Percentiles rank a stretch among this genome's conserved stretches.
Conservation (phyloP, 2,888 invertebrate genomes). For the Lasioglossum villosulum region DNA sequence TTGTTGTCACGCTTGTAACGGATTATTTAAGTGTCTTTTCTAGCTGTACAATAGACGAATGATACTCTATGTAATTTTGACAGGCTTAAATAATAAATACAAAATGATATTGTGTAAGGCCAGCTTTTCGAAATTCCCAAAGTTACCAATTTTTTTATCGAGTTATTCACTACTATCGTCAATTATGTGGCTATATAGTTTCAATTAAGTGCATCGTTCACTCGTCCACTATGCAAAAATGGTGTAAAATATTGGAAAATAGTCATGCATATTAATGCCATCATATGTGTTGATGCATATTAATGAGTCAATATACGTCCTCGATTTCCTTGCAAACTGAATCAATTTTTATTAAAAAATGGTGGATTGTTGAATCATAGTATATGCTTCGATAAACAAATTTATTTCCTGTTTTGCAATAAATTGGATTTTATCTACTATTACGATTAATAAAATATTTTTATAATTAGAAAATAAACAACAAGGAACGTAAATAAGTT, state of each 20-base stretch:
- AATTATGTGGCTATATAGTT: neutral
- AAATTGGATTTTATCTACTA: neutral
- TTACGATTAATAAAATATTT: no score
- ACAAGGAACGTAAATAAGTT: no score
- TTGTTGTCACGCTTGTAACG: neutral
- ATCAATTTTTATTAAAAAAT: neutral
- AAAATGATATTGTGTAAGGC: neutral
- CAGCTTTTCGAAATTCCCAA: neutral
- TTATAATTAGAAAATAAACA: no score
- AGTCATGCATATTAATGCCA: neutral
- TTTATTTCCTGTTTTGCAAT: neutral
- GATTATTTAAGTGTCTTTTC: neutral
- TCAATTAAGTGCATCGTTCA: neutral
- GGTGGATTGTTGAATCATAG: neutral
- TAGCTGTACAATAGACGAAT: neutral
- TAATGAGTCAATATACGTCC: neutral
- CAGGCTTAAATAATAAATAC: neutral
- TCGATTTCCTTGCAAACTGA: neutral
- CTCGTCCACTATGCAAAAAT: neutral
- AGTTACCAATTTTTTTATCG: neutral
- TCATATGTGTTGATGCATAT: neutral
- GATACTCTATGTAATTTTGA: no score
- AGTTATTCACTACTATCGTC: neutral
- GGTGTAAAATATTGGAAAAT: slow-evolving; percentile 1
- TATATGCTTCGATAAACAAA: neutral